Conservation (phyloP, 2,797 vertebrate species). For the Channa striata region DNA sequence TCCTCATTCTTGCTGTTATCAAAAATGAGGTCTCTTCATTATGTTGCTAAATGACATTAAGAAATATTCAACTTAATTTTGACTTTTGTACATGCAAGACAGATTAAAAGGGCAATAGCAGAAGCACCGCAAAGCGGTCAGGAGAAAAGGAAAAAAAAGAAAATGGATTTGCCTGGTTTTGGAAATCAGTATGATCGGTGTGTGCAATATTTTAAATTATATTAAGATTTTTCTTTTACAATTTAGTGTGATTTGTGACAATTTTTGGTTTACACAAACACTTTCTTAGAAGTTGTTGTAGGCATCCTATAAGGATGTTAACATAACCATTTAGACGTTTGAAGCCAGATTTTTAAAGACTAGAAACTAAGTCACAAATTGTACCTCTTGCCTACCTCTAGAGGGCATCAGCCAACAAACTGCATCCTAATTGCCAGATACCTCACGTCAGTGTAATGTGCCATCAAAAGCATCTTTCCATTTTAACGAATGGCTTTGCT, state of each 20-base stretch:
- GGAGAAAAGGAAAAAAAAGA: no score
- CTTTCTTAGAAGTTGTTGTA: conserved; percentile 44
- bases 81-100: conserved; percentile 81
- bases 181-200: conserved; percentile 38
- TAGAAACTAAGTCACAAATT: conserved; percentile 54
- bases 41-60: conserved; percentile 66
- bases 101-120: conserved; percentile 68
- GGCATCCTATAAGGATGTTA: conserved; percentile 54
- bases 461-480: conserved; percentile 21
- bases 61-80: conserved; percentile 67
- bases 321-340: conserved; percentile 52
- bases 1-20: conserved; percentile 52
- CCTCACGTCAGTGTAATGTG: conserved; percentile 12
- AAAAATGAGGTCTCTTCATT: conserved; percentile 61
- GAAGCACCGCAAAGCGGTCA: conserved; percentile 68
- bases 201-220: conserved; percentile 37
- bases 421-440: conserved; percentile 31
- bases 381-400: conserved; percentile 55
- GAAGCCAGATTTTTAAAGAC: conserved; percentile 47
- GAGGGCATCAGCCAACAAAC: conserved; percentile 37
- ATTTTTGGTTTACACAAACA: conserved; percentile 70
- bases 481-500: conserved; percentile 22
- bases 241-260: conserved; percentile 55
- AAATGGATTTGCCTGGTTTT: conserved; percentile 63
- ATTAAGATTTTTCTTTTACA: no score